Evolutionary conservation across 2,888 invertebrate species (phyloP), one percentile per base, ranked within the genome.

Genomic region (Dexiosoma caninum): DNA sequence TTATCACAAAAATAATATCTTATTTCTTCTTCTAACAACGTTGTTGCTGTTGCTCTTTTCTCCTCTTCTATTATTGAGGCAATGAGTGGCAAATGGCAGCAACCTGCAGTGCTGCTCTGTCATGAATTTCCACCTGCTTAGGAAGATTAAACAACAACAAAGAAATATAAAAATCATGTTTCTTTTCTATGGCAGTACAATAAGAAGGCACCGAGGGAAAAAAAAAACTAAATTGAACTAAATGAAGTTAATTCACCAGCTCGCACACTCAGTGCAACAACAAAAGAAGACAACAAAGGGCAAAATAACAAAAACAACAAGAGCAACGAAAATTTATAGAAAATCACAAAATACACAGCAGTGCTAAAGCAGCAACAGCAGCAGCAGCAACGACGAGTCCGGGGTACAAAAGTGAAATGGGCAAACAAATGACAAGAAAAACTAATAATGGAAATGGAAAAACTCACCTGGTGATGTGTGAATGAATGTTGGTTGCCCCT

Each of bases 91-190:
- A 53, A n/a, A 7, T 53, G 40, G 53, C 32, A 71, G 35, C 57
- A 57, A 55, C 46, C 62, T 42, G 32, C 67, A 64, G 51, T 51
- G 21, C 32, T 53, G 60, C 64, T 32, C 79, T 64, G 66, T 44
- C 62, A 76, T 64, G 70, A 66, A 76, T 81, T 81, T 81, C 72
- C 81, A 81, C 81, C 81, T 81, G 81, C 81, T 77, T 62, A 46
- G 32, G 30, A 70, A 69, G 75, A 70, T 5, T 27, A 42, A 40
- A 67, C 59, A 59, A 42, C 57, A 57, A 46, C 30, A 21, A 35
- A 53, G 19, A 72, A 42, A 23, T 64, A 60, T 10, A 57, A 71
- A 59, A 40, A 67, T 27, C 27, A 27, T 62, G 27, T 35, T 46
- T 62, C 16, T 62, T 32, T 67, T 51, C 59, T n/a, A 14, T 16